Base-by-base conservation (phyloP, 2,888 invertebrate genomes). In the Orchesella flavescens region DNA sequence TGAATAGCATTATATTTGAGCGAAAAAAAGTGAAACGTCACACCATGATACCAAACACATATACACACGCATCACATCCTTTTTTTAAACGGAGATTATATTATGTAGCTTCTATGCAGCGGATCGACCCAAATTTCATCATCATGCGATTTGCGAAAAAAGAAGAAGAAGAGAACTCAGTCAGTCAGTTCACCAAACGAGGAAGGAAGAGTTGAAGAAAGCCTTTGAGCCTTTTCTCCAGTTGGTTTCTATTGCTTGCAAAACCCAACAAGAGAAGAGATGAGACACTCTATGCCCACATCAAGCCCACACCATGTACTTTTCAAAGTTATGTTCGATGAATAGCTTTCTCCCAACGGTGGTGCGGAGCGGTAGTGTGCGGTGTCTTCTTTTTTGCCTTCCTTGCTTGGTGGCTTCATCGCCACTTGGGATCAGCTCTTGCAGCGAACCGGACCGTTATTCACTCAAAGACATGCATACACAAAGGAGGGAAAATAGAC, bases 251-350 rank as follows among this genome's bases (percentile, higher is more conserved):
- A 59, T 59, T 68, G 46, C 21, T 19, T 23, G 24, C 34, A 61
- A 59, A 73, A 73, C 17, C 44, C 61, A 63, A 63, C 74, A 21
- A 34, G 43, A 74, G 34, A 34, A 49, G 49, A 49, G 71, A 69
- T 46, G 75, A 75, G 82, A 75, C 82, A 75, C 82, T 75, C 82
- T 82, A 82, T 82, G 63, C 75, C 71, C 75, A 61, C 74, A 69
- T 61, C 43, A 77, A 63, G 63, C 21, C 9, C 63, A 63, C 34
- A 63, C 59, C 63, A 63, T 63, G 34, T 63, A 49, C 68, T 49
- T n/a, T 21, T 68, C 21, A 49, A 49, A 46, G 43, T 68, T 68
- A 49, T 68, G 68, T 49, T 59, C 74, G 74, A 55, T 74, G 24
- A 59, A 53, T 77, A 46, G 68, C 34, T 21, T 46, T 61, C 61